Evolutionary conservation across 2,888 invertebrate genomes (phyloP).

Genomic region (Ditylenchus weischeri): DNA sequence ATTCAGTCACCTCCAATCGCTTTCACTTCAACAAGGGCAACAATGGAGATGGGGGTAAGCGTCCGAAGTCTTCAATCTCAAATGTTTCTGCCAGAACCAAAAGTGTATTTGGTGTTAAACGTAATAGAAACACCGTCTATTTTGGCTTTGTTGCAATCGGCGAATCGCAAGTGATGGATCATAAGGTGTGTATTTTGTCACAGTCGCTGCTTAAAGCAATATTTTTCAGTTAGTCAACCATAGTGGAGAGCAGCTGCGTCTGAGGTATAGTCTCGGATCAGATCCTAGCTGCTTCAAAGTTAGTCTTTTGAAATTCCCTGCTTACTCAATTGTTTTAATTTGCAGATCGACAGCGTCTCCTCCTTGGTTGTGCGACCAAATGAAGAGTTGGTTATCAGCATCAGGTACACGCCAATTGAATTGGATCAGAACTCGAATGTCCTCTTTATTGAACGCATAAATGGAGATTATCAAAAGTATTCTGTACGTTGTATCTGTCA

Average conservation of each 20-base stretch:
- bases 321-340: neutral
- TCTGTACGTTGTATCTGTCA: neutral
- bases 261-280: conserved; percentile 1
- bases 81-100: neutral
- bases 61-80: neutral
- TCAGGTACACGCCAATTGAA: neutral
- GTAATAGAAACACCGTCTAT: neutral
- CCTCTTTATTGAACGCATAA: conserved; percentile 6
- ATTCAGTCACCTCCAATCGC: too few relatives aligned
- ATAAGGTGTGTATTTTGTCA: neutral
- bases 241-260: conserved; percentile 9
- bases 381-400: neutral
- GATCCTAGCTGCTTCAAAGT: conserved; percentile 4
- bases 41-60: too few relatives aligned
- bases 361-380: neutral
- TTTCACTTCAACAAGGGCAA: too few relatives aligned
- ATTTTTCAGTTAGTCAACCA: neutral
- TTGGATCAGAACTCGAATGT: neutral
- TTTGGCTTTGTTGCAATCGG: conserved; percentile 6
- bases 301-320: neutral
- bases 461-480: conserved; percentile 5
- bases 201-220: too few relatives aligned
- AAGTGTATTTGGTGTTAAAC: conserved; percentile 3
- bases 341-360: neutral
- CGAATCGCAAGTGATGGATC: neutral